Conservation (phyloP, 1,140 invertebrate genomes). For the Zaprionus ghesquierei region DNA sequence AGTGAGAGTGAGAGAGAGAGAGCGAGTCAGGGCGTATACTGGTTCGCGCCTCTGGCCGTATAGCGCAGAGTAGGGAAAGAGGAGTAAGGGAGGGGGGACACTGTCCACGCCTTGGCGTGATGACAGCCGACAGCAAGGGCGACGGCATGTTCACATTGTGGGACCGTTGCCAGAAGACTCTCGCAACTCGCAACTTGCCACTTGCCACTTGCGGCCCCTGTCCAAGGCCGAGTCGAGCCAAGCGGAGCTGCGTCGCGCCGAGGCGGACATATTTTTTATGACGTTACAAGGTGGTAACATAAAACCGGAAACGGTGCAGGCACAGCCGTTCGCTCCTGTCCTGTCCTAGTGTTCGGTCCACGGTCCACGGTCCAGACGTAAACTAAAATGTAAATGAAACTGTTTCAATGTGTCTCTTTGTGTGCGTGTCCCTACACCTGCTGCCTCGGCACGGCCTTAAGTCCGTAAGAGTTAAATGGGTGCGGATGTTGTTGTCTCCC, state of each 20-base stretch:
- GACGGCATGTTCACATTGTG: constrained; percentile 15
- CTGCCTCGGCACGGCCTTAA: constrained; percentile 6
- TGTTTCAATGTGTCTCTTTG: constrained; percentile 44
- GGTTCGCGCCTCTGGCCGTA: not conserved
- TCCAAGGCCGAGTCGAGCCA: constrained; percentile 12
- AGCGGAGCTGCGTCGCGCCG: no score
- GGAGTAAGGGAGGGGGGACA: not conserved
- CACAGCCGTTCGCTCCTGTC: not conserved
- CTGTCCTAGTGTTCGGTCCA: not conserved
- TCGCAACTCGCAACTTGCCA: constrained; percentile 13
- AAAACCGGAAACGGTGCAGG: constrained; percentile 49
- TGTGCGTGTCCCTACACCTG: constrained; percentile 11
- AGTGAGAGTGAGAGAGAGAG: no score
- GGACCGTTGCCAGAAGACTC: constrained; percentile 23
- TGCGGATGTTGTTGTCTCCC: constrained; percentile 35
- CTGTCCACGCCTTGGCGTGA: constrained; percentile 6
- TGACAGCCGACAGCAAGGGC: constrained; percentile 20
- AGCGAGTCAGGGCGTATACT: not conserved
- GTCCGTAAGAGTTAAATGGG: constrained; percentile 61
- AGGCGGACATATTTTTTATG: constrained; percentile 58
- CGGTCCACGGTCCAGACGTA: constrained; percentile 30
- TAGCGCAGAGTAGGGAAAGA: no score
- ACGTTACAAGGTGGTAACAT: constrained; percentile 66
- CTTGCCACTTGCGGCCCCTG: not conserved
- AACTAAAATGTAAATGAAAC: constrained; percentile 76